Evolutionary conservation across 2,888 invertebrate genomes (phyloP).

Genomic region (Apotomis capreana): DNA sequence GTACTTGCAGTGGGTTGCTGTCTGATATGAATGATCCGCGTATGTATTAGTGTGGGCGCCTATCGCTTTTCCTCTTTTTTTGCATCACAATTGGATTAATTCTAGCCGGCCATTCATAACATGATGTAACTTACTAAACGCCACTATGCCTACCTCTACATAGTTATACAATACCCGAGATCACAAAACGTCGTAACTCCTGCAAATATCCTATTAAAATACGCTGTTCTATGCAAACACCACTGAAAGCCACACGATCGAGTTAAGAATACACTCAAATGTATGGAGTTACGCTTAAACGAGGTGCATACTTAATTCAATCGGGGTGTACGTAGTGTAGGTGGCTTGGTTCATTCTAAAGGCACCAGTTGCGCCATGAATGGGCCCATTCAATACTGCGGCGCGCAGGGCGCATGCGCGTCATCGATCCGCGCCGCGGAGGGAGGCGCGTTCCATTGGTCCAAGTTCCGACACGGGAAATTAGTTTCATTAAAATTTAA

Average conservation of each 20-base stretch:
- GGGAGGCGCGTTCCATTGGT: constrained; percentile 43
- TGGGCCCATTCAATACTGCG: constrained; percentile 73
- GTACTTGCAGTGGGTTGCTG: no score
- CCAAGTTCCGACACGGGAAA: constrained; percentile 1
- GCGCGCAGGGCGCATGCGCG: constrained; percentile 61
- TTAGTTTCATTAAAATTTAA: background rate
- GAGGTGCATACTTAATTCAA: background rate
- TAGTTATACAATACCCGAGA: background rate
- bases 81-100: no score
- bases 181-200: background rate
- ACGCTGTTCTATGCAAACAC: background rate
- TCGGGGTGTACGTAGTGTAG: constrained; percentile 48
- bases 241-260: background rate
- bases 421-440: constrained; percentile 62
- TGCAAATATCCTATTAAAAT: background rate
- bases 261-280: background rate
- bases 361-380: constrained; percentile 75
- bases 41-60: no score
- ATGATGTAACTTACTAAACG: background rate
- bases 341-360: constrained; percentile 63
- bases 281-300: background rate
- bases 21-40: no score
- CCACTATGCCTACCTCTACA: background rate
- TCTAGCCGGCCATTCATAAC: background rate
- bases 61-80: no score